Base-by-base conservation (phyloP, 2,113 vertebrate species). In the Leptosomus discolor region DNA sequence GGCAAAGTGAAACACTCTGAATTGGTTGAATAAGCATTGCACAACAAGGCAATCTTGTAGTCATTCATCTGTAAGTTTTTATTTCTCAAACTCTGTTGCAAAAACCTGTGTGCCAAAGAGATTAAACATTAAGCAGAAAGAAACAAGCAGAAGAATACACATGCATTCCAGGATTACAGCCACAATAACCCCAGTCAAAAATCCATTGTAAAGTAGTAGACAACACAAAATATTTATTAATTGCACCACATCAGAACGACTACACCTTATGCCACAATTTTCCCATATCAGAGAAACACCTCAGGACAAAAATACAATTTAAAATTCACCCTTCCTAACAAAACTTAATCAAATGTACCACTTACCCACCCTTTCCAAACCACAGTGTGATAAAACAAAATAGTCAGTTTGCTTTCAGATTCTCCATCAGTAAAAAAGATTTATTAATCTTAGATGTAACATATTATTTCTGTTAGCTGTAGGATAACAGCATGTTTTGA, bases 11-110 rank as follows among this genome's bases (percentile, higher is more conserved):
- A 99, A 97, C 99, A 99, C 97, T 99, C 99, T 0, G 99, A 99
- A 98, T 99, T 99, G 79, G 99, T 99, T 94, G 99, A 99, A 95
- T 99, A 99, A 79, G 99, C 99, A 81, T 99, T 99, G 90, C 99
- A 99, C 74, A 99, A 96, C 94, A 99, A 98, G 26, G 99, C 99
- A 76, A 99, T 99, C 98, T 99, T 99, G 95, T 99, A 99, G 97
- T 99, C 99, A 27, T 99, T 99, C 99, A 99, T 99, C 65, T 99
- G 99, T 89, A 99, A 98, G 80, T 98, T 99, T 95, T 99, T 99
- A 97, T 98, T 99, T 79, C 99, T 99, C 68, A 99, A 97, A 32
- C 99, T 99, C 98, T 99, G 99, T 84, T 99, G 99, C 53, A 99
- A 98, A 95, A 99, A 99, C 97, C 99, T 99, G 96, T 15, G 84